A percentile compares a stretch with the other conserved stretches of the same genome.
These are phyloP conservation scores for Phymastichus coffea DNA, from an alignment of 1,140 invertebrate species.

Conservation along the genomic window DNA sequence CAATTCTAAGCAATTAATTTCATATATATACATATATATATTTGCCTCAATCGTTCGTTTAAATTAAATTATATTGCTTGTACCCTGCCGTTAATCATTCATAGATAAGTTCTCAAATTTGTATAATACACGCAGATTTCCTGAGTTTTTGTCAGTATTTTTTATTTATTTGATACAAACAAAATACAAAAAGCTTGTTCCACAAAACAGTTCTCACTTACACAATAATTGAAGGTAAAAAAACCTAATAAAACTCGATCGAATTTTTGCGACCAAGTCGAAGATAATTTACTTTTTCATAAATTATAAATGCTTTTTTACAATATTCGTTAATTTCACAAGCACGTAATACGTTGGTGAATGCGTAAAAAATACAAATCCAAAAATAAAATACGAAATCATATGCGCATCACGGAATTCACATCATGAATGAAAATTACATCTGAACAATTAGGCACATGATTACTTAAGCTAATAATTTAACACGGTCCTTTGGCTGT, in stretches of 20 bases:
- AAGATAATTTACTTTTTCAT: slow-evolving; percentile 11
- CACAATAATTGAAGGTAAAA: slow-evolving; percentile 12
- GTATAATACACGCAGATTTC: not conserved
- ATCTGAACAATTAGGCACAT: slow-evolving; percentile 20
- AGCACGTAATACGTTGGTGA: slow-evolving; percentile 2
- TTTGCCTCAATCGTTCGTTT: no score
- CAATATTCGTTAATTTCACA: slow-evolving; percentile 9
- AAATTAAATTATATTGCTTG: no score
- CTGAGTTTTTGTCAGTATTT: slow-evolving; percentile 4
- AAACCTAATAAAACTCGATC: slow-evolving; percentile 10
- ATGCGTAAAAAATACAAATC: slow-evolving; percentile 3
- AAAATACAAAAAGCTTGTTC: slow-evolving; percentile 26
- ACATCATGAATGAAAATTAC: slow-evolving; percentile 6
- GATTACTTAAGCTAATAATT: not conserved
- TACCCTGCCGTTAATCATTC: no score
- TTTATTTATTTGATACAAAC: slow-evolving; percentile 26
- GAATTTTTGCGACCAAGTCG: not conserved
- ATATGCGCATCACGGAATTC: not conserved
- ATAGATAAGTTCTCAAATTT: no score
- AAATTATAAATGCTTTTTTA: slow-evolving; percentile 25
- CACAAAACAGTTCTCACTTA: slow-evolving; percentile 2
- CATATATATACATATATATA: no score
- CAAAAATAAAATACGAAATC: slow-evolving; percentile 13
- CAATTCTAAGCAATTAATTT: no score
- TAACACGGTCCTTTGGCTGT: not conserved